phyloP scores from a whole-genome alignment of 2,113 vertebrate species.

The Aix galericulata region DNA sequence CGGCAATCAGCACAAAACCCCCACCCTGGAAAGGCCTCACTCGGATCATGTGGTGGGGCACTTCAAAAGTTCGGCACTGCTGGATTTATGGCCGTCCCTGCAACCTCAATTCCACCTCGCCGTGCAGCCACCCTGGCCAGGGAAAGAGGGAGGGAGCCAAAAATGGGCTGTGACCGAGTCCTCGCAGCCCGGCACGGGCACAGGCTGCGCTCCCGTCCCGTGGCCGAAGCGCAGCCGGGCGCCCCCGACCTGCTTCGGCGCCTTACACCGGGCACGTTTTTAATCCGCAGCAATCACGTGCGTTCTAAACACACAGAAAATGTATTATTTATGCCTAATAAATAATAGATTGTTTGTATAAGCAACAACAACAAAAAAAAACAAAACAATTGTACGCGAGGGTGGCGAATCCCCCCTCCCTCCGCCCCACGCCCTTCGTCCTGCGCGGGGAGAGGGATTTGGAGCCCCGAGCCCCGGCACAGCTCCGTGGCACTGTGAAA shows the following conservation, averaged over 20 bases:
- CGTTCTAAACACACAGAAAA: slow-evolving; percentile 73
- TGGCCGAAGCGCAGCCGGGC: background rate
- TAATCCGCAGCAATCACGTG: slow-evolving; percentile 66
- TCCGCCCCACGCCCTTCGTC: slow-evolving; percentile 6
- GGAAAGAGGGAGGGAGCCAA: slow-evolving; percentile 35
- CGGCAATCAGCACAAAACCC: slow-evolving; percentile 17
- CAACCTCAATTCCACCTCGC: slow-evolving; percentile 44
- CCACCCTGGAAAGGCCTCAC: slow-evolving; percentile 18
- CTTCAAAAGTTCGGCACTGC: slow-evolving; percentile 57
- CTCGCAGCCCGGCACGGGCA: background rate
- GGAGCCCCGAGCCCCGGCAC: slow-evolving; percentile 57
- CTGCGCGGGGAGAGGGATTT: background rate
- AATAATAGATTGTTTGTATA: slow-evolving; percentile 74
- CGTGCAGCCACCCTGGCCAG: slow-evolving; percentile 8
- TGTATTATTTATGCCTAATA: slow-evolving; percentile 72
- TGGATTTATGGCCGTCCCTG: slow-evolving; percentile 42
- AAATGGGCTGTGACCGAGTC: slow-evolving; percentile 51
- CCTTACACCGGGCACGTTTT: slow-evolving; percentile 67
- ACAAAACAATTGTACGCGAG: slow-evolving; percentile 62
- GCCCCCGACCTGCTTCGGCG: background rate
- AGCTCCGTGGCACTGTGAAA: slow-evolving; percentile 64
- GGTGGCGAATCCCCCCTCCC: slow-evolving; percentile 54
- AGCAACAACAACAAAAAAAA: slow-evolving; percentile 9
- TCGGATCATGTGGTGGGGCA: slow-evolving; percentile 9
- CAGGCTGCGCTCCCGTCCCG: background rate